phyloP scores from a whole-genome alignment of 2,888 invertebrate species.

The Xanthorhoe designata region DNA sequence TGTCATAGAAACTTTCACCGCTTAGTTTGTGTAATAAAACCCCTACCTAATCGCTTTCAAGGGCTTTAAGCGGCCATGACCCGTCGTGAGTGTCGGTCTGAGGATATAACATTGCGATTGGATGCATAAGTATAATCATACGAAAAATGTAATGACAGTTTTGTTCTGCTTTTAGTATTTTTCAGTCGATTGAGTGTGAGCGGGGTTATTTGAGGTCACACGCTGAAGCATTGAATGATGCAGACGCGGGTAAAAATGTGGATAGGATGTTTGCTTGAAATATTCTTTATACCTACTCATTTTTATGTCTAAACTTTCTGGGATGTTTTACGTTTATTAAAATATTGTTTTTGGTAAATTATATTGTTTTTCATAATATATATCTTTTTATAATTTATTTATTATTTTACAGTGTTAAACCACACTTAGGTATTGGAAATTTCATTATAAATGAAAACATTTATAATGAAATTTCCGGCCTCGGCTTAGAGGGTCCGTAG shows the following conservation, averaged over 20 bases:
- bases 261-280: background rate
- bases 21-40: constrained; percentile 69
- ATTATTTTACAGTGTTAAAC: too few species aligned
- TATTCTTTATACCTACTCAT: too few species aligned
- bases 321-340: too few species aligned
- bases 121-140: constrained; percentile 59
- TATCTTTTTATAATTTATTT: too few species aligned
- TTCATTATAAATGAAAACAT: too few species aligned
- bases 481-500: too few species aligned
- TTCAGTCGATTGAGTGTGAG: constrained; percentile 48
- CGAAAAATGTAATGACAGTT: constrained; percentile 41
- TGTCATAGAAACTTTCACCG: constrained; percentile 60
- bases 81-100: constrained; percentile 66
- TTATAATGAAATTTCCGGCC: too few species aligned
- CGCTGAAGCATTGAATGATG: constrained; percentile 13
- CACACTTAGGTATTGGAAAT: too few species aligned
- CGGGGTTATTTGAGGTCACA: constrained; percentile 38
- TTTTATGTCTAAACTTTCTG: too few species aligned
- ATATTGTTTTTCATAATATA: too few species aligned
- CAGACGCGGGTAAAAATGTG: constrained; percentile 20
- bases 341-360: too few species aligned
- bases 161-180: constrained; percentile 50
- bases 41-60: constrained; percentile 77
- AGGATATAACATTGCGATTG: constrained; percentile 63
- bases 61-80: constrained; percentile 85